Evolutionary conservation across 2,113 vertebrate genomes (phyloP).

Genomic region (Falco punctatus): DNA sequence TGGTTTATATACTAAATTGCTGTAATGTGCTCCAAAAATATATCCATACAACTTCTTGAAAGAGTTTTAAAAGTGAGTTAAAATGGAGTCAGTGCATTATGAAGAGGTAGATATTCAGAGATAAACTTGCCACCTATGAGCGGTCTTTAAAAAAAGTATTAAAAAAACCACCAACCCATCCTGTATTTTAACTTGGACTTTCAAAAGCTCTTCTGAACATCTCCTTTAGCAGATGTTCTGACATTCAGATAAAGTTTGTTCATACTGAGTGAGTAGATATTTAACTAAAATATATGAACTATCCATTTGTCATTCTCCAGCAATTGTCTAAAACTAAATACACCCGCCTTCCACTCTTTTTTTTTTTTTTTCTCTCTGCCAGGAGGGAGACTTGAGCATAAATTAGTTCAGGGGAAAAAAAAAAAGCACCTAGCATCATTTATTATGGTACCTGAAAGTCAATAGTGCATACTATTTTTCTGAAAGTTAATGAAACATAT

Average conservation of each 20-base stretch:
- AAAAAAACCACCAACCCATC: neutral
- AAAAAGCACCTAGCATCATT: neutral
- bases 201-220: neutral
- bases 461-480: neutral
- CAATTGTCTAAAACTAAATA: neutral
- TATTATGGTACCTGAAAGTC: neutral
- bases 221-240: neutral
- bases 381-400: neutral
- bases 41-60: neutral
- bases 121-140: neutral
- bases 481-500: slow-evolving; percentile 50
- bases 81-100: neutral
- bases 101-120: neutral
- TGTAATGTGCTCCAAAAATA: neutral
- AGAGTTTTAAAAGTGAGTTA: neutral
- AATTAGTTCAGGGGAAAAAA: neutral
- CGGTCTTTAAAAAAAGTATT: neutral
- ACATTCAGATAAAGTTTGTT: neutral
- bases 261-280: neutral
- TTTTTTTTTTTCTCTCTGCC: neutral
- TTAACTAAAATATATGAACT: neutral
- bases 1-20: neutral
- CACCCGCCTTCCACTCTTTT: neutral
- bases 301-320: neutral
- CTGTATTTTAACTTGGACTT: neutral